Evolutionary conservation across 1,140 invertebrate species (phyloP).

Genomic region (Conus ventricosus): DNA sequence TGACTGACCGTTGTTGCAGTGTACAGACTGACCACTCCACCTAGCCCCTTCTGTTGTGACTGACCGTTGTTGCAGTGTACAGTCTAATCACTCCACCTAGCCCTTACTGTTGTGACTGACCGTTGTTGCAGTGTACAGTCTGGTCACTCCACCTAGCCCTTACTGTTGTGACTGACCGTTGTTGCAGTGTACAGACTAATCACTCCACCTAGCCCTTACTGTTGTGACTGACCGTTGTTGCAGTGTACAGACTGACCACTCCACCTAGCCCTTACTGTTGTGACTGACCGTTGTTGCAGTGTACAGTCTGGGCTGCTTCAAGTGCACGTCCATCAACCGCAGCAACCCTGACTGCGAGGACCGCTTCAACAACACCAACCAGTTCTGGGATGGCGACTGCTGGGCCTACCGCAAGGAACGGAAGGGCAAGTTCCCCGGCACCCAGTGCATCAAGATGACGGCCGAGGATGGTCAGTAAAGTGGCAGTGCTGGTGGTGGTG

Average conservation of each 20-base stretch:
- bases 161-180: neutral
- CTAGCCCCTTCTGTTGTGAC: neutral
- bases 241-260: constrained; percentile 77
- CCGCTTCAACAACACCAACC: constrained; percentile 86
- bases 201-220: neutral
- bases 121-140: constrained; percentile 73
- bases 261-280: neutral
- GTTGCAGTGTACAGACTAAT: constrained; percentile 66
- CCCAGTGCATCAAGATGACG: constrained; percentile 91
- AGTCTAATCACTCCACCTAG: constrained; percentile 77
- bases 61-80: constrained; percentile 46
- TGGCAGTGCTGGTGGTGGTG: no score
- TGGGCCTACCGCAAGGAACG: constrained; percentile 93
- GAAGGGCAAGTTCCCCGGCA: constrained; percentile 95
- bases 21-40: constrained; percentile 77
- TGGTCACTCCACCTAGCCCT: constrained; percentile 77
- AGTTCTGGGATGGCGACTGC: constrained; percentile 80
- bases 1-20: constrained; percentile 42
- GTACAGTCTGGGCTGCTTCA: constrained; percentile 92
- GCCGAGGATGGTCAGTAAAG: constrained; percentile 61
- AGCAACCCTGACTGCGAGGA: constrained; percentile 93
- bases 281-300: constrained; percentile 42
- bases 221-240: neutral
- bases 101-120: neutral
- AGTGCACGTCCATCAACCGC: constrained; percentile 94